These are phyloP conservation scores for Sapajus apella DNA, from an alignment of 2,113 vertebrate genomes.

Conservation along the genomic window DNA sequence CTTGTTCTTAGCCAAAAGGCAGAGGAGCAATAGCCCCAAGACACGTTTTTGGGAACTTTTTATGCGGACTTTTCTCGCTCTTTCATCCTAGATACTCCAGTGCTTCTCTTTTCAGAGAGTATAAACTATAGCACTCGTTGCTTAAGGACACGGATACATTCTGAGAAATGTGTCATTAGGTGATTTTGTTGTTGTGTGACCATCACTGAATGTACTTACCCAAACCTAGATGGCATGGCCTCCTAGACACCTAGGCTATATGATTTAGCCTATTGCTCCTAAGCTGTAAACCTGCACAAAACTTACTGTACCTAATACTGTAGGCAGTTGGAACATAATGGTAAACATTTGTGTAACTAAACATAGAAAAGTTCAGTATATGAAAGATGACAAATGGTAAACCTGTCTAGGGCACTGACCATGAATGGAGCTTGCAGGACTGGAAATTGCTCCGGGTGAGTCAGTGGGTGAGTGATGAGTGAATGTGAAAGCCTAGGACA, in stretches of 20 bases:
- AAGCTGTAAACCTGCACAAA: neutral
- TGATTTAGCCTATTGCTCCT: neutral
- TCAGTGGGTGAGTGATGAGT: neutral
- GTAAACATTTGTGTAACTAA: neutral
- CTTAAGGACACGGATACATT: neutral
- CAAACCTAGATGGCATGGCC: neutral
- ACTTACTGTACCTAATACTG: neutral
- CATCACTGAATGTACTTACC: neutral
- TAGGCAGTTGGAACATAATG: neutral
- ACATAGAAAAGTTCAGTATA: neutral
- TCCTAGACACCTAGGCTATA: neutral
- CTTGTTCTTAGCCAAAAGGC: too few species aligned
- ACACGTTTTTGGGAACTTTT: neutral
- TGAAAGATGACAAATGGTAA: neutral
- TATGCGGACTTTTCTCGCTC: neutral
- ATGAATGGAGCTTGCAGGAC: too few species aligned
- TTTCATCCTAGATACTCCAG: neutral
- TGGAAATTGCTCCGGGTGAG: neutral
- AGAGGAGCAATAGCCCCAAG: too few species aligned
- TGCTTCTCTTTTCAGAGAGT: neutral
- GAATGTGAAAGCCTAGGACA: neutral
- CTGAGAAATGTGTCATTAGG: neutral
- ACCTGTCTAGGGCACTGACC: neutral
- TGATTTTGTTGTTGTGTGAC: neutral
- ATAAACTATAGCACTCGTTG: neutral